phyloP scores from a whole-genome alignment of 64 coral and sea anemone species.

The Astreopora myriophthalma region DNA sequence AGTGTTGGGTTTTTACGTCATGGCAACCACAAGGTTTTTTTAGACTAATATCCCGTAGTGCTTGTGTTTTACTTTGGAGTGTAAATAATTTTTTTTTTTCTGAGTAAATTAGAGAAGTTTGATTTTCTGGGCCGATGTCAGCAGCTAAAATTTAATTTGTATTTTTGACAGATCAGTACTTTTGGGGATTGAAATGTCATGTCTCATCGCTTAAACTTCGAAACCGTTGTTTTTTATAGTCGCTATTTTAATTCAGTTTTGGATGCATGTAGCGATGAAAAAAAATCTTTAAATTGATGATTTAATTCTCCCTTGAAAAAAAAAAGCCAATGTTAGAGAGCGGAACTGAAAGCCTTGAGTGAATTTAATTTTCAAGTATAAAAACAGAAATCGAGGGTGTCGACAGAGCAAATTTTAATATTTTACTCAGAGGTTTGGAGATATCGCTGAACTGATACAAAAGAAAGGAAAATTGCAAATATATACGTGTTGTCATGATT shows the following conservation, averaged over 20 bases:
- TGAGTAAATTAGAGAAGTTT: conserved; percentile 27
- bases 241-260: neutral
- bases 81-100: conserved; percentile 46
- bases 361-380: neutral
- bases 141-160: conserved; percentile 1
- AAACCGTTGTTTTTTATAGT: neutral
- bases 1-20: conserved; percentile 26
- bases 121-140: conserved; percentile 14
- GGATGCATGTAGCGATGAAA: neutral
- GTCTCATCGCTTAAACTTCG: neutral
- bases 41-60: conserved; percentile 1
- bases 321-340: neutral
- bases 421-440: neutral
- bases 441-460: conserved; percentile 12
- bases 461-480: neutral
- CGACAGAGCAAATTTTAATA: neutral
- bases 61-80: conserved; percentile 27
- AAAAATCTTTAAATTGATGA: neutral
- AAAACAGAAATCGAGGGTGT: neutral
- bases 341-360: neutral
- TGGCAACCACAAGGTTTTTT: conserved; percentile 2
- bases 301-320: conserved; percentile 7
- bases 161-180: neutral
- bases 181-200: neutral
- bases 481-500: neutral